Evolutionary conservation across 1,140 invertebrate genomes (phyloP), one percentile per base, ranked within the genome.

Genomic region (Micrasema longulum): DNA sequence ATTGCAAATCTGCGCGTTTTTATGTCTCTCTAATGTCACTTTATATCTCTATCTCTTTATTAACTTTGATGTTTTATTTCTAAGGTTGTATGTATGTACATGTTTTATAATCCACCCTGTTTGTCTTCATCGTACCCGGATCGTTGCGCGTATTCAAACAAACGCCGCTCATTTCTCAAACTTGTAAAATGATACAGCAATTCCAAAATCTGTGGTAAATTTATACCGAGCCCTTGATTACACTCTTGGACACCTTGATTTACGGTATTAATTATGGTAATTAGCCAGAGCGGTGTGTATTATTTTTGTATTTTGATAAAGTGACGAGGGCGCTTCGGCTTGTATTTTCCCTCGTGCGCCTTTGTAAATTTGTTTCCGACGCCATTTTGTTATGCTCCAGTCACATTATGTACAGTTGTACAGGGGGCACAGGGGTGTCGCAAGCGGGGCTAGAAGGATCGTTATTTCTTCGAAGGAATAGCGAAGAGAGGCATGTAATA

Each of bases 401-500:
- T 16, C 18, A 16, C 16, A 43, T 60, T 60, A 41, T 36, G 16
- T 31, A 31, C 26, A 4, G n/a, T n/a, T n/a, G n/a, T n/a, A n/a
- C n/a, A n/a, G n/a, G n/a, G 26, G 26, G 26, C 7, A 31, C 26
- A 20, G 55, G 36, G 36, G 55, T 43, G 55, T 20, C 36, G 20
- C 31, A 38, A 20, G 55, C 55, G 14, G 35, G 55, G 55, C 23
- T 23, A 26, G 36, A 18, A 16, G 35, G 55, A 22, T 41, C 55
- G 55, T 60, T 60, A 60, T 60, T 60, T 20, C 55, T 60, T 22
- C 7, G 16, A 12, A 60, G 36, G 36, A 14, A 60, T 60, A 12
- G 18, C 55, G 38, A 60, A 41, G 55, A 41, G 38, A 60, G 38
- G 36, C 55, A 60, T 38, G 55, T 60, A 60, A n/a, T n/a, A 22